Evolutionary conservation across 2,113 vertebrate genomes (phyloP), one percentile per base, ranked within the genome.

Genomic region (Rhombomys opimus): DNA sequence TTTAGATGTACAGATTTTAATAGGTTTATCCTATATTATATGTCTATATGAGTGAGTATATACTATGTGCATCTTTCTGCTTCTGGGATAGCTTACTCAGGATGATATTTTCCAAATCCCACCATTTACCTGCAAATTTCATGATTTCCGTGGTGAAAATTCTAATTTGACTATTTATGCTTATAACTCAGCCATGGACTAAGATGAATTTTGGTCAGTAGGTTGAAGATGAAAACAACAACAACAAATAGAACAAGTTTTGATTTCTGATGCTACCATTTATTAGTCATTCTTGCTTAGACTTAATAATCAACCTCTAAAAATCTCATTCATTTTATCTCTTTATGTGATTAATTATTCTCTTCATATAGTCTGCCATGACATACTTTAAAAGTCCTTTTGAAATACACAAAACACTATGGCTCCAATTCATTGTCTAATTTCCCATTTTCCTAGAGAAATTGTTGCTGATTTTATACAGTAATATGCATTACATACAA

Each of bases 181-280:
- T 46, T 46, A 46, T 46, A 32, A 86, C 0, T 92, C 14, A 95
- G 18, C 5, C 67, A 38, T 25, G 22, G 4, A 18, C 18, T 81
- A n/a, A 75, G 89, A 68, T 25, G 30, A 93, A 85, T 5, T 41
- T 76, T 91, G 87, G 23, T 57, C 20, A 86, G 32, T n/a, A 95
- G 59, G 2, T 54, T 32, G 87, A 57, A 2, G 25, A 46, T 63
- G 7, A 61, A 38, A 38, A 78, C 77, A 20, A 1, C 41, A 41
- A 41, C 41, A 41, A 41, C 41, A 41, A 41, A 46, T 46, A 20
- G 8, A 52, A 46, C 17, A 20, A 70, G 22, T n/a, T 12, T 38
- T 86, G 23, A 87, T 81, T 46, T 46, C 46, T 85, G 17, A 88
- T 76, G 3, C 5, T 32, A 46, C 8, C 2, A 46, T 80, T 82